phyloP scores from a whole-genome alignment of 2,113 vertebrate genomes.

The Formicarius rufipectus region DNA sequence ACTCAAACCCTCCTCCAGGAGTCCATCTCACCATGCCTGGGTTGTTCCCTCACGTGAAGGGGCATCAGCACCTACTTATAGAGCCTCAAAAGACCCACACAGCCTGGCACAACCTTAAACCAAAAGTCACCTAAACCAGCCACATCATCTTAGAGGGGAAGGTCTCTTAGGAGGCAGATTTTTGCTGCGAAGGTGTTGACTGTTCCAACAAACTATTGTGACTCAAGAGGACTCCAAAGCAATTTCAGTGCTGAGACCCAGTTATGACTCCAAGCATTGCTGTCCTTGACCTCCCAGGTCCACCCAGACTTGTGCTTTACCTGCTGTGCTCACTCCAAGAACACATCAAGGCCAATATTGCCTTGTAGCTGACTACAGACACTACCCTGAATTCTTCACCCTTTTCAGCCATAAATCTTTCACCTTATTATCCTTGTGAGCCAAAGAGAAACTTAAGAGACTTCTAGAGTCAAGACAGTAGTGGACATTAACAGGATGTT shows the following conservation, averaged over 20 bases:
- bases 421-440: not conserved
- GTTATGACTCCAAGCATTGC: not conserved
- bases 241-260: not conserved
- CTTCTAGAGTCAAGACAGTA: not conserved
- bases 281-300: not conserved
- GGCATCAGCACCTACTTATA: not conserved
- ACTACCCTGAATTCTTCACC: not conserved
- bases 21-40: not conserved
- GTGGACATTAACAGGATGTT: fast-evolving
- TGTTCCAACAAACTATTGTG: not conserved
- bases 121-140: fast-evolving
- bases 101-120: not conserved
- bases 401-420: not conserved
- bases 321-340: not conserved
- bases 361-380: not conserved
- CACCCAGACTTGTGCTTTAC: not conserved
- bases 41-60: not conserved
- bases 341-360: fast-evolving
- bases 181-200: not conserved
- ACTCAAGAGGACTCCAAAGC: not conserved
- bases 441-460: not conserved
- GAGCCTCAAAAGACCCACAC: not conserved
- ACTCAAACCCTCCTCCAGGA: not conserved
- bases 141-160: not conserved
- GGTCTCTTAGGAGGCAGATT: not conserved